Evolutionary conservation across 1,140 invertebrate genomes (phyloP).

Genomic region (Hyposmocoma kahamanoa): DNA sequence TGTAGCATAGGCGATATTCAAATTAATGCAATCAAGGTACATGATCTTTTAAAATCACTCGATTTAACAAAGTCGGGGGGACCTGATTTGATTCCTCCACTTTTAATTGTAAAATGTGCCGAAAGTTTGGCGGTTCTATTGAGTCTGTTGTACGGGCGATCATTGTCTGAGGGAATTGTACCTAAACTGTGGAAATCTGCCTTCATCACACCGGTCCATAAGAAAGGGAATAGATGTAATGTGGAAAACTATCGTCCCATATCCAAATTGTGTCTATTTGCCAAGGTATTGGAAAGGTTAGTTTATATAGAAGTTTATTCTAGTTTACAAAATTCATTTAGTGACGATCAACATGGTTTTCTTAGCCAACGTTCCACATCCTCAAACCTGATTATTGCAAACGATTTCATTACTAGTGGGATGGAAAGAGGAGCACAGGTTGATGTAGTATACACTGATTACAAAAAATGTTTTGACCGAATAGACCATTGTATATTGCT

Average conservation of each 20-base stretch:
- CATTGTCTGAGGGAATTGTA: background rate
- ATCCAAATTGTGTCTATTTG: constrained; percentile 1
- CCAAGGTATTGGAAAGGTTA: background rate
- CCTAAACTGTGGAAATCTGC: background rate
- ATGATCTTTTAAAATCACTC: background rate
- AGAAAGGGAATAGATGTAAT: background rate
- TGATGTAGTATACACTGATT: too few relatives aligned
- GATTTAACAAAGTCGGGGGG: background rate
- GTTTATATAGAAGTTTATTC: background rate
- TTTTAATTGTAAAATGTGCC: background rate
- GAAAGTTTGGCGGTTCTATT: background rate
- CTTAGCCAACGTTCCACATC: too few relatives aligned
- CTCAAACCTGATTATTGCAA: too few relatives aligned
- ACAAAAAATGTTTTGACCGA: too few relatives aligned
- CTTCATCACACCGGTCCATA: background rate
- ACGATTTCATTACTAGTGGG: too few relatives aligned
- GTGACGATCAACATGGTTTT: background rate
- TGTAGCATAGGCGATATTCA: background rate
- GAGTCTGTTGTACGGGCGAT: background rate
- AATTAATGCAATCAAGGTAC: background rate
- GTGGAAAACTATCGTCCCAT: constrained; percentile 3
- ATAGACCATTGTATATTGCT: too few relatives aligned
- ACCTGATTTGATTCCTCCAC: background rate
- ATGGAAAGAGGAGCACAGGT: too few relatives aligned
- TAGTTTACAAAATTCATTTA: background rate